Conservation (phyloP, 2,113 vertebrate species). For the Prietella phreatophila region DNA sequence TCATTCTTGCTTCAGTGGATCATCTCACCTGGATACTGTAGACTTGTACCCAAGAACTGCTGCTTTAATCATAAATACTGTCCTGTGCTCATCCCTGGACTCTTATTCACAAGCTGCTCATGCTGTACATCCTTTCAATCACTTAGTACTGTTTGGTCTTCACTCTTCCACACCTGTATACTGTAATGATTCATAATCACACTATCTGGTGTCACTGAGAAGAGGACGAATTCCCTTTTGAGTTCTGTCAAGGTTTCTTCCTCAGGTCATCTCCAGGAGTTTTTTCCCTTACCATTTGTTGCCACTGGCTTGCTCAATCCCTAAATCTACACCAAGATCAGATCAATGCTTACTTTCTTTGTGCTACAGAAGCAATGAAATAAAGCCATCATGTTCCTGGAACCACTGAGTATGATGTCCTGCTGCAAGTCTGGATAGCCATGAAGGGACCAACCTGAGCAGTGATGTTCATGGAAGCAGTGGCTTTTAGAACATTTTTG, state of each 20-base stretch:
- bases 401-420: neutral
- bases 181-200: neutral
- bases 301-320: neutral
- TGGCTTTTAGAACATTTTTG: neutral
- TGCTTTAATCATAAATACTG: neutral
- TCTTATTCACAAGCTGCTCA: neutral
- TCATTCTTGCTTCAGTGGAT: neutral
- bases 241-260: neutral
- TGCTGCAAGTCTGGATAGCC: neutral
- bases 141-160: neutral
- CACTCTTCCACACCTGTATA: neutral
- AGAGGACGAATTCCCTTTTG: neutral
- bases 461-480: neutral
- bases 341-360: too few relatives aligned
- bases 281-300: neutral
- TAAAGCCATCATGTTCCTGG: neutral
- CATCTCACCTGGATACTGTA: neutral
- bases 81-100: neutral
- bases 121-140: neutral
- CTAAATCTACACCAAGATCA: neutral
- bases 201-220: neutral
- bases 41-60: neutral
- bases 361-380: neutral
- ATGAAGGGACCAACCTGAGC: neutral
- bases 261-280: neutral